phyloP scores from a whole-genome alignment of 2,888 invertebrate species.

The Hipparchia semele region DNA sequence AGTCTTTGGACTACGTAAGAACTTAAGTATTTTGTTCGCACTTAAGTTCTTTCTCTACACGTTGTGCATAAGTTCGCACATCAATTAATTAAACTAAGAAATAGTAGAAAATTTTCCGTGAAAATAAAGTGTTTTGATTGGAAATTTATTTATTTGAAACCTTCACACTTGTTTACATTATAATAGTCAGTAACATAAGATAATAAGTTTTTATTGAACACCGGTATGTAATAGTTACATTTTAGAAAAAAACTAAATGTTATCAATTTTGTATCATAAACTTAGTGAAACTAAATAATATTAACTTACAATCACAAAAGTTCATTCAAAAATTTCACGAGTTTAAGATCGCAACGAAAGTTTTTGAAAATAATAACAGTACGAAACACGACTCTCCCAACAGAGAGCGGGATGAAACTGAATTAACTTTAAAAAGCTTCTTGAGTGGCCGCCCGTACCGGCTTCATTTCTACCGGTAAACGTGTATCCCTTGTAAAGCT shows the following conservation, averaged over 20 bases:
- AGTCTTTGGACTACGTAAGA: no score
- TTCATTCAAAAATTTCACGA: conserved; percentile 2
- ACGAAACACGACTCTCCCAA: conserved; percentile 2
- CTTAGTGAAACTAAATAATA: no score
- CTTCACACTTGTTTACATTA: neutral
- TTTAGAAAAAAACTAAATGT: neutral
- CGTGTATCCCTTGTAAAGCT: conserved; percentile 6
- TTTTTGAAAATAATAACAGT: neutral
- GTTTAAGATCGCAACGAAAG: conserved; percentile 21
- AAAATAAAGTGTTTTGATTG: no score
- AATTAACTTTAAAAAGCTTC: conserved; percentile 17
- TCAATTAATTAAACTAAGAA: no score
- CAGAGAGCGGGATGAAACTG: conserved; percentile 29
- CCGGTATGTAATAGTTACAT: neutral
- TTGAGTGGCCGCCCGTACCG: neutral
- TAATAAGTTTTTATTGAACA: neutral
- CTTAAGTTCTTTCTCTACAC: no score
- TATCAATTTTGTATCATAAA: neutral
- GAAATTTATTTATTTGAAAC: no score
- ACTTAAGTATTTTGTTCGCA: no score
- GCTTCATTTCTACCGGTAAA: conserved; percentile 1
- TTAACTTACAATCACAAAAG: neutral
- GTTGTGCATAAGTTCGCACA: no score
- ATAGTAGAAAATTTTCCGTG: no score
- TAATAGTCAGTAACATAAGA: neutral